Base-by-base conservation (phyloP, 2,113 vertebrate genomes). In the Leuciscus idus region DNA sequence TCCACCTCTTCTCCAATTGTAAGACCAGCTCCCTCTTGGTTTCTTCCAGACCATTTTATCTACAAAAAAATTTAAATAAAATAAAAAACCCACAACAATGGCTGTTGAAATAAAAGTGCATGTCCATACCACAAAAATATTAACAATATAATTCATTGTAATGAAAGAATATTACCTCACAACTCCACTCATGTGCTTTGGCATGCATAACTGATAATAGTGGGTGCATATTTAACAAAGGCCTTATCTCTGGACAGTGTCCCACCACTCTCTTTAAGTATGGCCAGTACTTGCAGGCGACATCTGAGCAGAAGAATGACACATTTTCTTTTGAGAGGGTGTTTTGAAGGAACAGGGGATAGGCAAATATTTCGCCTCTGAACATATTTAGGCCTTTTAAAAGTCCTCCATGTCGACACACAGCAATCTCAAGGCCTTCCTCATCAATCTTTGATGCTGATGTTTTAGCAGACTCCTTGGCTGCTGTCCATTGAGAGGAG, bases 161-260 rank as follows among this genome's bases (percentile, higher is more conserved):
- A 70, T 0, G 17, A 70, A 19, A 70, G 6, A 70, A 70, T 70
- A 3, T 39, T 70, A 70, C 66, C 66, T 70, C 66, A 36, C 33
- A 70, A 39, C 66, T 36, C 66, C 30, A 70, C 28, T 70, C 30
- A 19, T 70, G 66, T 70, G 66, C 66, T 70, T 70, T 70, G 66
- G 66, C 66, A 70, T 70, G 66, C 66, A 70, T 70, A 70, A 70
- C 66, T 17, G 66, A 70, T 70, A 33, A 36, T 19, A 70, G 30
- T 70, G 66, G 30, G 17, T 2, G 30, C 28, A 70, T 70, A 21
- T 30, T 70, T 33, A 70, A 70, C 19, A 70, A 70, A 70, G 66
- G 30, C 6, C 30, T 70, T 70, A 70, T 15, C 66, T 70, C 66
- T 4, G 66, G 66, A 59, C 57, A 59, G 57, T 59, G 57, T 59